Evolutionary conservation across 2,888 invertebrate species (phyloP), one percentile per base, ranked within the genome.

Genomic region (Mythimna pallens): DNA sequence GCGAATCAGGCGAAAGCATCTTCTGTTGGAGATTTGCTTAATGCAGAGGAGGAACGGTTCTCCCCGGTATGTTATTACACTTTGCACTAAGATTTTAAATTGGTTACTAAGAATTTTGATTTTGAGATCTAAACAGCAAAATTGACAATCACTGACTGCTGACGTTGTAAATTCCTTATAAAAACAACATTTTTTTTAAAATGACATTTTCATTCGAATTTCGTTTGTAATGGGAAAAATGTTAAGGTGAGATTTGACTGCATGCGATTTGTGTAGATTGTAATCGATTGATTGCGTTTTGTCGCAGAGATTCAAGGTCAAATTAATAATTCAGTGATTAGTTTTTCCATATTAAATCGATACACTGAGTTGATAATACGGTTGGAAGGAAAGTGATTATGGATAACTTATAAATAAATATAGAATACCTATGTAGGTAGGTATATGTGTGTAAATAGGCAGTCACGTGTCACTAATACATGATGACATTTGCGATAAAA

Each of bases 11-110:
- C 94, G 86, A 94, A 93, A 86, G 96, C 96, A 90, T 96, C 95
- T 75, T 96, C 96, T 20, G 96, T 96, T 2, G 96, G 96, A 2
- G 96, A 96, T 87, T 94, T 96, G 64, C 92, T 96, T 3, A 96
- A 93, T 69, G 90, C 96, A 61, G 96, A 95, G 43, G 96, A 96
- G 61, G 96, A 95, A 74, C 91, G 94, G 74, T 94, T 91, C 72
- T 80, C 94, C 81, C 92, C 93, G 96, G 96, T 96, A 89, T 72
- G 94, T 89, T 76, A 63, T 65, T 62, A 55, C 58, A 69, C 66
- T 65, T 71, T 64, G 47, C 68, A 78, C 59, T 70, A 52, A 69
- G 54, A 78, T 82, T 81, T 78, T 57, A 73, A 25, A 40, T 62
- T 59, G 61, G 20, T 47, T 22, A 81, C 73, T 74, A 25, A 34